These are phyloP conservation scores for Cryptocephalus moraei DNA, from an alignment of 2,888 invertebrate genomes.

Conservation along the genomic window DNA sequence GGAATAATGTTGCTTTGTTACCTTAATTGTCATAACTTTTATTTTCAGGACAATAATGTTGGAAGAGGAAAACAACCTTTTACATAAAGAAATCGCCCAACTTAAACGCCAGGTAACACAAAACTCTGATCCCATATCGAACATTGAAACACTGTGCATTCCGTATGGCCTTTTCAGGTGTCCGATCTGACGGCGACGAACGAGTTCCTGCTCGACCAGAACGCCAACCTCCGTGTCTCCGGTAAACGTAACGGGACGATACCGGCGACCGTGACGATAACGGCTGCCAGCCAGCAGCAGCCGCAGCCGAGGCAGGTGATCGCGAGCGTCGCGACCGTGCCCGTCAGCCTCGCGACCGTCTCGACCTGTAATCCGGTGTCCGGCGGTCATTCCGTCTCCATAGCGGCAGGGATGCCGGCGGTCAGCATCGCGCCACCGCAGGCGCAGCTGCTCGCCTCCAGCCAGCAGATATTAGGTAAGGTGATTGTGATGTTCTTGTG, in stretches of 20 bases:
- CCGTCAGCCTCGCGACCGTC: constrained; percentile 50
- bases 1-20: background rate
- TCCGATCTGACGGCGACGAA: constrained; percentile 65
- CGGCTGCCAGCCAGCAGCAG: constrained; percentile 41
- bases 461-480: constrained; percentile 37
- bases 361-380: constrained; percentile 39
- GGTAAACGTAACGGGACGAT: constrained; percentile 46
- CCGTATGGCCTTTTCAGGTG: too few species aligned
- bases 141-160: too few species aligned
- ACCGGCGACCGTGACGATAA: constrained; percentile 50
- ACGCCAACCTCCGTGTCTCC: constrained; percentile 57
- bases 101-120: constrained; percentile 62
- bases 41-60: constrained; percentile 39
- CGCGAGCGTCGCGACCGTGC: constrained; percentile 50
- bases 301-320: constrained; percentile 45
- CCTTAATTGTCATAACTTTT: background rate
- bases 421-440: constrained; percentile 47
- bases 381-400: constrained; percentile 43
- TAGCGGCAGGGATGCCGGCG: constrained; percentile 45
- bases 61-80: constrained; percentile 57
- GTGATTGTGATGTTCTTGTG: too few species aligned
- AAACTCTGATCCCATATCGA: too few species aligned
- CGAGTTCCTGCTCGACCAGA: constrained; percentile 68
- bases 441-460: constrained; percentile 39
- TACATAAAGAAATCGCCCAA: constrained; percentile 58